phyloP scores from a whole-genome alignment of 2,113 vertebrate genomes.

The Hippocampus abdominalis region DNA sequence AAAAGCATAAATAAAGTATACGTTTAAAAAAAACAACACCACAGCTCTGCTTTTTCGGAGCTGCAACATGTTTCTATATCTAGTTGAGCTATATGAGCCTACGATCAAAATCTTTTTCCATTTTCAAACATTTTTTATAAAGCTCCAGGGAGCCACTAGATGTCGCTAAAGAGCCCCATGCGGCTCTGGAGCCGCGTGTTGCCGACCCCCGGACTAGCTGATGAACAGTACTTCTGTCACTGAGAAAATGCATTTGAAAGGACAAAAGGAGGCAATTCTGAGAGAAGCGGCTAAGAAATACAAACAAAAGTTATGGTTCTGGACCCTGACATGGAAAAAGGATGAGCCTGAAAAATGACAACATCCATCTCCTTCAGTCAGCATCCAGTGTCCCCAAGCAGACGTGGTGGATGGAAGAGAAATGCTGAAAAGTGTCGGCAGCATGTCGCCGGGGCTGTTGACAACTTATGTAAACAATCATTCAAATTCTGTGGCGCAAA shows the following conservation, averaged over 20 bases:
- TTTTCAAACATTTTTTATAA: no score
- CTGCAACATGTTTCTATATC: no score
- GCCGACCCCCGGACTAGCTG: no score
- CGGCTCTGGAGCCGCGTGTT: no score
- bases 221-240: neutral
- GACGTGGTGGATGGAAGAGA: conserved; percentile 29
- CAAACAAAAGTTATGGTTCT: neutral
- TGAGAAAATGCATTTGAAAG: neutral
- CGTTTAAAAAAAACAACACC: no score
- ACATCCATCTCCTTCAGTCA: conserved; percentile 24
- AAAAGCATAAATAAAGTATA: no score
- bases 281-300: neutral
- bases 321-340: conserved; percentile 1
- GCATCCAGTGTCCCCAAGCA: conserved; percentile 45
- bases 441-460: conserved; percentile 34
- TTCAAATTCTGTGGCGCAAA: conserved; percentile 26
- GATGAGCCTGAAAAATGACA: conserved; percentile 24
- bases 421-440: conserved; percentile 41
- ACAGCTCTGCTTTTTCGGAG: no score
- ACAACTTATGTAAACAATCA: conserved; percentile 56
- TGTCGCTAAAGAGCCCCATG: no score
- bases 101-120: no score
- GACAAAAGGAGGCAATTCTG: neutral
- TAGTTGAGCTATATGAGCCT: no score
- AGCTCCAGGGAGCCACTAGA: no score